Evolutionary conservation across 2,888 invertebrate species (phyloP), one percentile per base, ranked within the genome.

Genomic region (Drosophila stalkeri): DNA sequence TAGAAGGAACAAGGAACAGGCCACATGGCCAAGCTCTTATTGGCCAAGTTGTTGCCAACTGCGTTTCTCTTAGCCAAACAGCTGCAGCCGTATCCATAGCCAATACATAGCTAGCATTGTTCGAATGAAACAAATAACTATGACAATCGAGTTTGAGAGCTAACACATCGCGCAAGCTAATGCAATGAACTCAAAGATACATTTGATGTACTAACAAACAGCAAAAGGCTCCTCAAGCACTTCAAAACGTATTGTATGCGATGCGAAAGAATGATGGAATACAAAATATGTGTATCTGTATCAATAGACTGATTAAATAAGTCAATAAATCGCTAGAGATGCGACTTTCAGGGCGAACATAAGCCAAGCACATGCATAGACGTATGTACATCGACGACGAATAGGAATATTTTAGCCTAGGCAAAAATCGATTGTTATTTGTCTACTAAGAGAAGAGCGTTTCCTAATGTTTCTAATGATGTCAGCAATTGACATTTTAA

Each of bases 1-100:
- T 44, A 69, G 60, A 52, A 66, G 75, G 64, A 76, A 77, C 67
- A 62, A 59, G 69, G 69, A 76, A 80, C 83, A 67, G 61, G 56
- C 64, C 80, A 66, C 75, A 63, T 44, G 39, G 57, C 80, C 75
- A 65, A 59, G 41, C 64, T 59, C 27, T 27, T 27, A 49, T 49
- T 39, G 49, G 60, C 51, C 46, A 41, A 54, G 46, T 27, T 33
- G 49, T n/a, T 49, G 18, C 31, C n/a, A 51, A 51, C 64, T 52
- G 75, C 68, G 55, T 65, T 74, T 77, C 51, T 65, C 55, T 46
- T 11, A 1, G 49, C 31, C 31, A 18, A 18, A 31, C 14, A 33
- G 49, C 35, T 64, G 43, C 20, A 31, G 51, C 37, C 9, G 20
- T 37, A 35, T 37, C 52, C 35, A 54, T 11, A 9, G 14, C 20